A percentile compares a stretch with the other conserved stretches of the same genome.
Conservation (phyloP, 2,888 invertebrate genomes). For the Pollenia griseotomentosa region DNA sequence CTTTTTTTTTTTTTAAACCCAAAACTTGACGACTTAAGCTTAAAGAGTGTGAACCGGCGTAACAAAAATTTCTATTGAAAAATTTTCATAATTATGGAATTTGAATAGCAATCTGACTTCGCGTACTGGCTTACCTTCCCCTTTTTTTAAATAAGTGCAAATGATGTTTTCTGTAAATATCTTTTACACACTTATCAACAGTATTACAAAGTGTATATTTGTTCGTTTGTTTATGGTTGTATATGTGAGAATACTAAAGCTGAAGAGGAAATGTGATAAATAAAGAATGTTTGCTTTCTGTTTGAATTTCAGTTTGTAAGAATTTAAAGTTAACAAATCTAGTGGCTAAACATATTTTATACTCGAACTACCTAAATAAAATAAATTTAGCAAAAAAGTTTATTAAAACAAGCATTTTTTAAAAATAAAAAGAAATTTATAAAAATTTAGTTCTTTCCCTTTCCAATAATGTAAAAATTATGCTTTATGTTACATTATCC, state of each 20-base stretch:
- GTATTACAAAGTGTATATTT: neutral
- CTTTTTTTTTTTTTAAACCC: too few relatives aligned
- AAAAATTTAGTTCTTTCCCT: neutral
- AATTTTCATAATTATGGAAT: too few relatives aligned
- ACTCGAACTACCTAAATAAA: too few relatives aligned
- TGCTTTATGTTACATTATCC: neutral
- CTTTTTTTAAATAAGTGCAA: neutral
- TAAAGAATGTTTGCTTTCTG: neutral
- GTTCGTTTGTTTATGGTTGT: neutral
- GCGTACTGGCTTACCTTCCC: neutral
- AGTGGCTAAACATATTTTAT: neutral
- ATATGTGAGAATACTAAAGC: neutral
- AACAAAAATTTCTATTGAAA: too few relatives aligned
- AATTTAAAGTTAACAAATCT: too few relatives aligned
- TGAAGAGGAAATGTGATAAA: constrained; percentile 6
- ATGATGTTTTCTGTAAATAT: neutral
- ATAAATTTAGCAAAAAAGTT: too few relatives aligned
- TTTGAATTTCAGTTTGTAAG: too few relatives aligned
- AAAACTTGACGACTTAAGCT: too few relatives aligned
- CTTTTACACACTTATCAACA: neutral
- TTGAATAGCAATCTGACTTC: too few relatives aligned
- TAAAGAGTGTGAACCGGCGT: too few relatives aligned
- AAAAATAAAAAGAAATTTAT: too few relatives aligned
- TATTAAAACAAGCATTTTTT: too few relatives aligned
- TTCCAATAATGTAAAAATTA: neutral